phyloP scores from a whole-genome alignment of 2,113 vertebrate species.

The Gymnorhina tibicen region DNA sequence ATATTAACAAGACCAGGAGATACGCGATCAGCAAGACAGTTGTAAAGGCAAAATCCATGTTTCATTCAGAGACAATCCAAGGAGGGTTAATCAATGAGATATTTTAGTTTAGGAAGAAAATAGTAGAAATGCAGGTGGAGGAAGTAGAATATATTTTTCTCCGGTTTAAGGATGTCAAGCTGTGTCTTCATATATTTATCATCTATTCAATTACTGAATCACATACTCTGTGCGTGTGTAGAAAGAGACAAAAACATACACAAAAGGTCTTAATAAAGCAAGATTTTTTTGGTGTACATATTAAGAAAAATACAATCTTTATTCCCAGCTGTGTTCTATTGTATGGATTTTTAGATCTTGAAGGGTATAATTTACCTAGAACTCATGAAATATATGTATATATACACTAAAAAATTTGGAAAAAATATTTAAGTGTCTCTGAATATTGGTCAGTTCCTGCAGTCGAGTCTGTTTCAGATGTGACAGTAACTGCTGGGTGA shows the following conservation, averaged over 20 bases:
- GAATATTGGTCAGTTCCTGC: neutral
- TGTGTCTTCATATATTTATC: neutral
- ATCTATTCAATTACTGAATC: neutral
- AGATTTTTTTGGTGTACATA: neutral
- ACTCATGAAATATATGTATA: neutral
- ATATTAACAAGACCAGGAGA: neutral
- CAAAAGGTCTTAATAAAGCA: neutral
- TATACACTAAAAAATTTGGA: neutral
- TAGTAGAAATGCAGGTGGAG: neutral
- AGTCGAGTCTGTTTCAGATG: neutral
- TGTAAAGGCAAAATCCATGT: neutral
- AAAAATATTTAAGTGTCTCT: neutral
- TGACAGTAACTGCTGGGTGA: neutral
- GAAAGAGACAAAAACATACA: neutral
- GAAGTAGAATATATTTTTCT: neutral
- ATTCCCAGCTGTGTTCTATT: neutral
- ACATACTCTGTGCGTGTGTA: neutral
- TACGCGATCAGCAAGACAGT: neutral
- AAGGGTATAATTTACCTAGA: neutral
- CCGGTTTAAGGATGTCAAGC: neutral
- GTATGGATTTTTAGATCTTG: neutral
- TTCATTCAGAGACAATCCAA: neutral
- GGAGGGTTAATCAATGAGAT: neutral
- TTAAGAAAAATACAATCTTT: neutral
- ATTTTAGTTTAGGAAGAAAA: neutral